A percentile compares a stretch with the other conserved stretches of the same genome.
These are phyloP conservation scores for Dolichotis patagonum DNA, from an alignment of 2,113 vertebrate species.

Conservation along the genomic window DNA sequence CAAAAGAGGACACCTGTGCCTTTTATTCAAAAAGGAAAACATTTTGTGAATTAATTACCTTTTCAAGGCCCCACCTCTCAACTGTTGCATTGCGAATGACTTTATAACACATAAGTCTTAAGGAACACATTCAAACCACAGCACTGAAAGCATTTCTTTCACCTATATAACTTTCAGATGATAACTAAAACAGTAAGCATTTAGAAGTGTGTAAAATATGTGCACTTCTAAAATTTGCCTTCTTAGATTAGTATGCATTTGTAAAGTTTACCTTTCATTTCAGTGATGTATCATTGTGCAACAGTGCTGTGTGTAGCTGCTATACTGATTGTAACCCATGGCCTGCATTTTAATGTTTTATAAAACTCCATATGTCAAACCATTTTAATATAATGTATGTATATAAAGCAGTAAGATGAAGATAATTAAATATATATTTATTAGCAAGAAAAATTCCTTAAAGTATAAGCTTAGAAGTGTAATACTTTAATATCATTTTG, in stretches of 20 bases:
- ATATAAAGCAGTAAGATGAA: neutral
- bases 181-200: slow-evolving; percentile 69
- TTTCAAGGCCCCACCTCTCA: neutral
- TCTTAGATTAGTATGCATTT: slow-evolving; percentile 66
- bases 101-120: neutral
- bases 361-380: slow-evolving; percentile 77
- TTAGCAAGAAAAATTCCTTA: slow-evolving; percentile 5
- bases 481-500: slow-evolving; percentile 54
- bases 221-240: neutral
- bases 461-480: slow-evolving; percentile 45
- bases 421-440: neutral
- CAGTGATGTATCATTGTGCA: rapidly evolving
- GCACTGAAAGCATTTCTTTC: neutral
- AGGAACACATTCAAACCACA: neutral
- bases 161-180: slow-evolving; percentile 6
- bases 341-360: slow-evolving; percentile 19
- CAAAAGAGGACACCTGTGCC: neutral
- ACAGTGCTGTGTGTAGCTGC: neutral
- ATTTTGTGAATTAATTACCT: neutral
- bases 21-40: neutral
- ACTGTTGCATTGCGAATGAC: neutral
- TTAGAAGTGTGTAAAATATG: slow-evolving; percentile 62
- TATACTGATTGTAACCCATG: neutral
- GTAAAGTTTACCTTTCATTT: slow-evolving; percentile 52
- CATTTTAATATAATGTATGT: slow-evolving; percentile 49